Evolutionary conservation across 2,888 invertebrate species (phyloP).

Genomic region (Ganaspis brasiliensis): DNA sequence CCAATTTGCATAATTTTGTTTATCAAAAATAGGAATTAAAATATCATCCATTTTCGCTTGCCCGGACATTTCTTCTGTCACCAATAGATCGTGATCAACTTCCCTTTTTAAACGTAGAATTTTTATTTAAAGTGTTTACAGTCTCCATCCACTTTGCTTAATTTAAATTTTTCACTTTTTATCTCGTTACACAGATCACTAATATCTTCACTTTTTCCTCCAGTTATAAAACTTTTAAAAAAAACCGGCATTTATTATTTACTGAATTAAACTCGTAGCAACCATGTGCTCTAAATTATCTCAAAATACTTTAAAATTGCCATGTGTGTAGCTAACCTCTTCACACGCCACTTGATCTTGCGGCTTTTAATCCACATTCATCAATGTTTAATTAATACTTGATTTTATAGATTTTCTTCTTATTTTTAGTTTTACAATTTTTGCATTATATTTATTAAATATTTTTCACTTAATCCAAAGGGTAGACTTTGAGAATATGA

Average conservation of each 20-base stretch:
- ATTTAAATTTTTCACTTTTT: not conserved
- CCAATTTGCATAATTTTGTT: slow-evolving; percentile 54
- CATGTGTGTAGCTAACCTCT: too few species aligned
- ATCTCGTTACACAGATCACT: not conserved
- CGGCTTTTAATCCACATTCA: too few species aligned
- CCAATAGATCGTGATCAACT: not conserved
- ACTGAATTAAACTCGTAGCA: too few species aligned
- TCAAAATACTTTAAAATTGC: too few species aligned
- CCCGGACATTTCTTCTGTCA: slow-evolving; percentile 12
- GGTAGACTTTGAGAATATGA: not conserved
- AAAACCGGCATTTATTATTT: too few species aligned
- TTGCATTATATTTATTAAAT: not conserved
- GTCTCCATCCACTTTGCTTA: not conserved
- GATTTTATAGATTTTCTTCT: too few species aligned
- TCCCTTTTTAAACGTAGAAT: not conserved
- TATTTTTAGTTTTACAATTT: not conserved
- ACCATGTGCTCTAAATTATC: too few species aligned
- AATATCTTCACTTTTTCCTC: not conserved
- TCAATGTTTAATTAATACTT: too few species aligned
- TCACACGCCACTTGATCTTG: too few species aligned
- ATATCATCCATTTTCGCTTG: slow-evolving; percentile 49
- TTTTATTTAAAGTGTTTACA: not conserved
- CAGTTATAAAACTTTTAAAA: not conserved
- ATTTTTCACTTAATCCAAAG: not conserved
- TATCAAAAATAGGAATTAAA: slow-evolving; percentile 52